Evolutionary conservation across 2,113 vertebrate species (phyloP), one percentile per base, ranked within the genome.

Genomic region (Pimephales promelas): DNA sequence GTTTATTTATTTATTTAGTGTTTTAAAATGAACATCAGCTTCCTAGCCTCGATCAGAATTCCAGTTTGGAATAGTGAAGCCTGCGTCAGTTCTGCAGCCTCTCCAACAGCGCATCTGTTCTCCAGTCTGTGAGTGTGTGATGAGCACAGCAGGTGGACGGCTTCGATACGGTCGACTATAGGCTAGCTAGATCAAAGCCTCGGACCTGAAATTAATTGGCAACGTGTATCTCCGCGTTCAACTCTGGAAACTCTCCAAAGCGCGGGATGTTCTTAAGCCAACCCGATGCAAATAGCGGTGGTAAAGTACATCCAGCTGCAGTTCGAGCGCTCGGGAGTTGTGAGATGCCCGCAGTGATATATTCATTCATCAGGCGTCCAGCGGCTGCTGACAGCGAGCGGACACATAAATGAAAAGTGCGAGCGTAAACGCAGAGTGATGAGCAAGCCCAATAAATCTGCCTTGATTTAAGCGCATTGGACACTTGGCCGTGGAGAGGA

Each of bases 131-230:
- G 28, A 28, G 68, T 11, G 34, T 20, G 45, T 47, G 45, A 47
- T 11, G 45, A 47, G 13, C 18, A 62, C 28, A n/a, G 11, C 88
- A 90, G 88, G 89, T 92, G 91, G 79, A 76, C 57, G 18, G 64
- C 43, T 87, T 76, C 34, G 8, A 66, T 18, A 84, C 83, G 76
- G 66, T 87, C 88, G 83, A 31, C 43, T 62, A 86, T 80, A 88
- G 85, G 28, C 28, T 28, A 28, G 28, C 28, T 80, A 88, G 85
- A 93, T 93, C 91, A 93, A 89, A 81, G 59, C 0, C 56, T 71
- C 36, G 81, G 86, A 88, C 82, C 70, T 86, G 83, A 90, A 87
- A 88, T 26, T 85, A 86, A 79, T 85, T 84, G 91, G 88, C 88
- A 84, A 88, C 84, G 11, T 66, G 79, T 43, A 76, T 52, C 52